Base-by-base conservation (phyloP, 1,140 invertebrate species). In the Cheumatopsyche charites region DNA sequence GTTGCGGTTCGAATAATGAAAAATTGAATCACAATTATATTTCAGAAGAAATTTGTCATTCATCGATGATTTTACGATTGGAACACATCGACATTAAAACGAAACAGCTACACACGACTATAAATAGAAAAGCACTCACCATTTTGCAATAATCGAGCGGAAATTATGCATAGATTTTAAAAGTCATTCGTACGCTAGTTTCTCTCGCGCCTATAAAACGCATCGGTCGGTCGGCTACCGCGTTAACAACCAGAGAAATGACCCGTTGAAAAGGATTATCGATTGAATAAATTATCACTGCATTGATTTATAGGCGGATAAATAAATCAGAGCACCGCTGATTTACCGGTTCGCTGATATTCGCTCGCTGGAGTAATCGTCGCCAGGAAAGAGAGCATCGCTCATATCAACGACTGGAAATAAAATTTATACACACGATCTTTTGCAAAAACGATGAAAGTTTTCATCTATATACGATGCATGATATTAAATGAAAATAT, bases 251-350 rank as follows among this genome's bases (percentile, higher is more conserved):
- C 21, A 58, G 29, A 58, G 21, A 58, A 58, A 19, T 58, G 55
- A 19, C 29, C 55, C 55, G 55, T 58, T 58, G 55, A 58, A 58
- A 58, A 58, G 55, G 55, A 58, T 58, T 58, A 58, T 58, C 55
- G 55, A 58, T 58, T 58, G 23, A 58, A 58, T 58, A 58, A 58
- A 58, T 58, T 58, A 58, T 58, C 55, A 26, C 55, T 23, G 55
- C 23, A 23, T 58, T 58, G 55, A 58, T 58, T 58, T 58, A 58
- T 58, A 13, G 55, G 23, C 55, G 19, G 23, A 58, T 17, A 58
- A 58, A 58, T 58, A 58, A 58, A 58, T 58, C 55, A 58, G 55
- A 58, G 55, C 55, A 58, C 55, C 11, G 29, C 29, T 36, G 55
- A 58, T 58, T 58, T 58, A 58, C 55, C 55, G 55, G 55, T 58